Percentiles rank a stretch among this genome's conserved stretches.
Evolutionary conservation across 2,113 vertebrate species (phyloP).

Genomic region (Pimephales promelas): DNA sequence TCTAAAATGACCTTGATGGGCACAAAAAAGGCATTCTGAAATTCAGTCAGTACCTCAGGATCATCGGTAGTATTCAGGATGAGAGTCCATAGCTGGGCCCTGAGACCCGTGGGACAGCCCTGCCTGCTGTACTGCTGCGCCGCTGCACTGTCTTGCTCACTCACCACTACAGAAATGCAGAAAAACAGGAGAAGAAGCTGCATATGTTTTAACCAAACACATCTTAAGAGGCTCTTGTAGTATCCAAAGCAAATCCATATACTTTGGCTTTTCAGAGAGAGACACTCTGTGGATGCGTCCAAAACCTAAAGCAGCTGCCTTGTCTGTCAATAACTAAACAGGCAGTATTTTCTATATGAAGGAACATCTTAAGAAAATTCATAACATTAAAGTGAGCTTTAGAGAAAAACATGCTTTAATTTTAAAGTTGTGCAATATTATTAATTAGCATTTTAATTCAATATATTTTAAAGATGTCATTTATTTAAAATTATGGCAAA

Average conservation of each 20-base stretch:
- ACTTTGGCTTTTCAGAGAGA: not conserved
- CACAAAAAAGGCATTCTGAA: not conserved
- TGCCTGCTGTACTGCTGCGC: constrained; percentile 94
- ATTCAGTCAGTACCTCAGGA: constrained; percentile 81
- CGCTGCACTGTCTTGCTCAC: constrained; percentile 89
- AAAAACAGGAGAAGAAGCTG: constrained; percentile 14
- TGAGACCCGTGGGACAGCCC: constrained; percentile 90
- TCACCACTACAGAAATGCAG: constrained; percentile 77
- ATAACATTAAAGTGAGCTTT: not conserved
- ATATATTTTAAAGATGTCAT: too few relatives aligned
- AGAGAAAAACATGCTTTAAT: too few relatives aligned
- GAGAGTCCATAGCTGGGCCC: constrained; percentile 92
- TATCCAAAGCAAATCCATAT: constrained; percentile 19
- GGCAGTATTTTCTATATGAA: not conserved
- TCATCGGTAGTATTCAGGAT: constrained; percentile 90
- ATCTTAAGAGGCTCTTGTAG: constrained; percentile 12
- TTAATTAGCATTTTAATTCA: not conserved
- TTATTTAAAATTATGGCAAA: too few relatives aligned
- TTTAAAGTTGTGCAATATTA: not conserved
- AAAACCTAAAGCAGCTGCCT: not conserved
- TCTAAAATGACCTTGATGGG: not conserved
- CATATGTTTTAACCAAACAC: constrained; percentile 18
- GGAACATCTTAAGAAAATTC: not conserved
- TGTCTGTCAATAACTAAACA: not conserved
- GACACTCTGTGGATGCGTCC: not conserved